Evolutionary conservation across 2,888 invertebrate species (phyloP).

Genomic region (Scaptodrosophila latifasciaeformis): DNA sequence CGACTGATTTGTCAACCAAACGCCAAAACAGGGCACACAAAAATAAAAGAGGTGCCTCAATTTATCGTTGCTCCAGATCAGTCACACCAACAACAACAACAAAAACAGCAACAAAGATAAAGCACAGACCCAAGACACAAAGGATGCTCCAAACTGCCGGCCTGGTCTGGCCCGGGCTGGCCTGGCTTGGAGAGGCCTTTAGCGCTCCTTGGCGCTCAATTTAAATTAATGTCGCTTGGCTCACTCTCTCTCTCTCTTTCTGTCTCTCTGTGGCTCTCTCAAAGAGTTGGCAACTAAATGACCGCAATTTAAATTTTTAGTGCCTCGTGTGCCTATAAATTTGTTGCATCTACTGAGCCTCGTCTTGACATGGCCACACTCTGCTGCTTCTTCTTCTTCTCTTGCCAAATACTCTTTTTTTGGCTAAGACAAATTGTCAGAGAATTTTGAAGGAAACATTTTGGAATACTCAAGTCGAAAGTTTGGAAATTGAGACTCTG

Average conservation of each 20-base stretch:
- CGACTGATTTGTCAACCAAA: conserved; percentile 62
- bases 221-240: conserved; percentile 52
- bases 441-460: too few relatives aligned
- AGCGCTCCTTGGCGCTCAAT: conserved; percentile 42
- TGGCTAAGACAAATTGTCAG: too few relatives aligned
- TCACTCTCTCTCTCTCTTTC: conserved; percentile 7
- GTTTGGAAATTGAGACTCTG: too few relatives aligned
- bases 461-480: too few relatives aligned
- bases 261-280: background rate
- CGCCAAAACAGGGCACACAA: conserved; percentile 46
- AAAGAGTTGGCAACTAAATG: conserved; percentile 45
- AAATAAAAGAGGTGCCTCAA: conserved; percentile 49
- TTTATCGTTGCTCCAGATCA: conserved; percentile 65
- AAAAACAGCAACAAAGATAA: conserved; percentile 23
- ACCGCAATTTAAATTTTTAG: conserved; percentile 63
- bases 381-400: too few relatives aligned
- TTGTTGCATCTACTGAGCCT: conserved; percentile 11
- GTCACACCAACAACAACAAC: conserved; percentile 32
- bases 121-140: background rate
- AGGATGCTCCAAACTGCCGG: conserved; percentile 17
- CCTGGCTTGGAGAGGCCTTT: conserved; percentile 4
- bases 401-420: too few relatives aligned
- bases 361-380: too few relatives aligned
- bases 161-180: conserved; percentile 23
- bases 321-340: conserved; percentile 55